Conservation (phyloP, 1,140 invertebrate species). For the Mycetomoellerius zeteki region DNA sequence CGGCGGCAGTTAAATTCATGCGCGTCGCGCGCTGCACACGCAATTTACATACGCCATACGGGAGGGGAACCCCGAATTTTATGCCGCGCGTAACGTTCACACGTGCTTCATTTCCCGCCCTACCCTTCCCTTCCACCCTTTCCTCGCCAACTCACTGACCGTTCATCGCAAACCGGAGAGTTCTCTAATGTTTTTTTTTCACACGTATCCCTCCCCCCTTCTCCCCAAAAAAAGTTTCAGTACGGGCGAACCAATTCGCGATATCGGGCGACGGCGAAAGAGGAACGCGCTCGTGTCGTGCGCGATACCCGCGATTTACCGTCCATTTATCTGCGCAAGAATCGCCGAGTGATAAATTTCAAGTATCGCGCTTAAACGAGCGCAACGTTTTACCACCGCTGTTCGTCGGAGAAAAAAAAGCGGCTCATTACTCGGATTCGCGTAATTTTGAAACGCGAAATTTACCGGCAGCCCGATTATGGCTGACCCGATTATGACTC, state of each 20-base stretch:
- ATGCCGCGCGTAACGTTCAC: constrained; percentile 73
- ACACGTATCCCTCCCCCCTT: not conserved
- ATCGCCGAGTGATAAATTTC: constrained; percentile 67
- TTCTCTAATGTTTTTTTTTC: constrained; percentile 16
- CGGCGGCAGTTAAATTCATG: constrained; percentile 74
- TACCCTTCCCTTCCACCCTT: not conserved
- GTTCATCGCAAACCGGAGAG: constrained; percentile 22
- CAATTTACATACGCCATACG: constrained; percentile 77
- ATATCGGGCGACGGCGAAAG: constrained; percentile 49
- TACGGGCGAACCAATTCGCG: constrained; percentile 65
- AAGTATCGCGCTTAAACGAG: constrained; percentile 68
- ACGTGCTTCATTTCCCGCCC: constrained; percentile 72
- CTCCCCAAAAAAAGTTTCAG: constrained; percentile 34
- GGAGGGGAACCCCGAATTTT: constrained; percentile 67
- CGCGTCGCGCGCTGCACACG: constrained; percentile 66
- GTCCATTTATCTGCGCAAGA: constrained; percentile 65
- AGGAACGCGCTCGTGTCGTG: constrained; percentile 53
- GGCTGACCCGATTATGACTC: constrained; percentile 13
- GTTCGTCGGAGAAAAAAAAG: not conserved
- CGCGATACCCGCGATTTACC: constrained; percentile 69
- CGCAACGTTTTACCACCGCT: constrained; percentile 35
- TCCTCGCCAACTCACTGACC: not conserved
- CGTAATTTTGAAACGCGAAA: constrained; percentile 43
- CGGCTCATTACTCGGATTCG: constrained; percentile 45
- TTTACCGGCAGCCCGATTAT: constrained; percentile 31